Conservation (phyloP, 1,140 invertebrate genomes). For the Heterodera carotae region DNA sequence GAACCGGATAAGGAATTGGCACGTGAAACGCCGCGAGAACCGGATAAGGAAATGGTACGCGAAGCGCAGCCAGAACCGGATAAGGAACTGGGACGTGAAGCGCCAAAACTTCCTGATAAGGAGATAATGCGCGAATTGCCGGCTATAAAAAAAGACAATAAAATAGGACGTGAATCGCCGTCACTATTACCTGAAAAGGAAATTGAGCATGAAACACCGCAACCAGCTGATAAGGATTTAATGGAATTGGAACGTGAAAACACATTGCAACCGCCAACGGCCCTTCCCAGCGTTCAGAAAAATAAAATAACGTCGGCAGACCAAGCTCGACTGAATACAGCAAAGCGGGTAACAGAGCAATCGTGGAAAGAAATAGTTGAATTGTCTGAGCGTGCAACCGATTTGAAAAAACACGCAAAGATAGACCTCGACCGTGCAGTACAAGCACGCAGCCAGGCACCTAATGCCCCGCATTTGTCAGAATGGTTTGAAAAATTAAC, state of each 20-base stretch:
- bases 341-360: neutral
- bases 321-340: neutral
- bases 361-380: neutral
- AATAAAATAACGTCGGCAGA: neutral
- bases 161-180: too few relatives aligned
- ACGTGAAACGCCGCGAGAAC: too few relatives aligned
- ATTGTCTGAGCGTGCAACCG: neutral
- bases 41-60: too few relatives aligned
- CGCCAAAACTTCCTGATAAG: too few relatives aligned
- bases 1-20: too few relatives aligned
- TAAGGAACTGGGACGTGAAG: too few relatives aligned
- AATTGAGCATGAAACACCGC: too few relatives aligned
- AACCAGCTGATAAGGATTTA: too few relatives aligned
- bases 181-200: too few relatives aligned
- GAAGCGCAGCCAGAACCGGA: too few relatives aligned
- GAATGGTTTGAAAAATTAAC: neutral
- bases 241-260: neutral
- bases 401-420: neutral
- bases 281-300: neutral
- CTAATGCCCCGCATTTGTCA: neutral
- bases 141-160: too few relatives aligned
- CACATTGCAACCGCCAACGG: neutral
- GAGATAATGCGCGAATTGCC: too few relatives aligned
- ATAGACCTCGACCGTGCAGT: neutral
- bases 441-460: neutral